phyloP scores from a whole-genome alignment of 2,888 invertebrate genomes.

The Hypsopygia costalis region DNA sequence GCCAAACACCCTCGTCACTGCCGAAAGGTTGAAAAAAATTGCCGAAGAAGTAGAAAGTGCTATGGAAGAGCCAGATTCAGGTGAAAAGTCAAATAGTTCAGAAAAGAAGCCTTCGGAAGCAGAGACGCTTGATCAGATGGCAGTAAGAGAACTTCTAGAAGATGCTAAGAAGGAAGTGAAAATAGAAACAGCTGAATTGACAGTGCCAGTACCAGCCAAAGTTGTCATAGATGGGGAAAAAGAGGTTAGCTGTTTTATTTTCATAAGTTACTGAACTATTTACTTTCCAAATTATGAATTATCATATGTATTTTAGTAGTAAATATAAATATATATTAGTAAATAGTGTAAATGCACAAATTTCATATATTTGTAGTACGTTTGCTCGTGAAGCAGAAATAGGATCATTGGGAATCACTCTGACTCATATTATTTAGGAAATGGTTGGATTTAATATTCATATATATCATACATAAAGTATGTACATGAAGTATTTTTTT shows the following conservation, averaged over 20 bases:
- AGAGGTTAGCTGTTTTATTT: conserved; percentile 77
- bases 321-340: too few species aligned
- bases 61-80: conserved; percentile 71
- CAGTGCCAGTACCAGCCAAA: conserved; percentile 81
- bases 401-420: too few species aligned
- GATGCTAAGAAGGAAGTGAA: conserved; percentile 70
- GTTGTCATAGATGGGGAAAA: conserved; percentile 81
- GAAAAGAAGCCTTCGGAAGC: conserved; percentile 28
- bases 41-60: conserved; percentile 71
- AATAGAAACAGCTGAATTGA: conserved; percentile 51
- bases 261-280: too few species aligned
- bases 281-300: too few species aligned
- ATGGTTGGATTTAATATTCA: too few species aligned
- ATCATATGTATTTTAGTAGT: too few species aligned
- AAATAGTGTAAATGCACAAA: too few species aligned
- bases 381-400: too few species aligned
- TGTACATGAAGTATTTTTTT: too few species aligned
- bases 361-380: too few species aligned
- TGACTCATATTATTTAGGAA: too few species aligned
- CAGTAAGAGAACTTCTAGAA: conserved; percentile 85
- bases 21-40: conserved; percentile 68
- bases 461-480: too few species aligned
- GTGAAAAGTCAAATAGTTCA: conserved; percentile 25
- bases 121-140: conserved; percentile 83
- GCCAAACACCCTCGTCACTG: conserved; percentile 75